These are phyloP conservation scores for Meloe dianella DNA, from an alignment of 2,888 invertebrate genomes.

Conservation along the genomic window DNA sequence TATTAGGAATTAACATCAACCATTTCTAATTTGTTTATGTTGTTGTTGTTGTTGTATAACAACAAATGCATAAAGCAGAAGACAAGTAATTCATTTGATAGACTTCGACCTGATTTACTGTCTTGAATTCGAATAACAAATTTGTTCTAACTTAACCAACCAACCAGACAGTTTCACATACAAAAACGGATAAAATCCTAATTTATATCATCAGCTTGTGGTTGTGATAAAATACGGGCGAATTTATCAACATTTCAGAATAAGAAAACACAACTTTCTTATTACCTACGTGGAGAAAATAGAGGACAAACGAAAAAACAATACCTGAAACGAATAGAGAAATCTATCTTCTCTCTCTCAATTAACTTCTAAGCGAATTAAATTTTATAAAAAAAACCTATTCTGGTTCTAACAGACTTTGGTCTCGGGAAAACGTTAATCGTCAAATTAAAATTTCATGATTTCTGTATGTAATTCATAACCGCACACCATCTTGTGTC, in stretches of 20 bases:
- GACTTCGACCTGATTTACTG: background rate
- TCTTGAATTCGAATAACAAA: background rate
- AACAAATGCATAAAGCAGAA: background rate
- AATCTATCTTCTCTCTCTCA: conserved; percentile 6
- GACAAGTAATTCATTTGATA: conserved; percentile 1
- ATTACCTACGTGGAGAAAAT: background rate
- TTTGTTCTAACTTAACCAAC: conserved; percentile 4
- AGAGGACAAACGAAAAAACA: background rate
- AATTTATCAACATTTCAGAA: conserved; percentile 4
- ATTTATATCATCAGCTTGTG: conserved; percentile 6
- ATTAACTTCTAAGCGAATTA: background rate
- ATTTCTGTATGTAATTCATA: background rate
- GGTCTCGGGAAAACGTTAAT: background rate
- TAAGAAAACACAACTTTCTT: background rate
- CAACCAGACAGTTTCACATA: background rate
- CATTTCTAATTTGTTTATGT: background rate
- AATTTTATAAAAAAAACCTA: background rate
- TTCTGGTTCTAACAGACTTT: background rate
- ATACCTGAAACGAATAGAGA: conserved; percentile 3
- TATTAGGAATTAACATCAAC: background rate
- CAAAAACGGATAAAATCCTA: conserved; percentile 5
- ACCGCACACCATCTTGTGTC: background rate
- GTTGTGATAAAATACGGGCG: background rate
- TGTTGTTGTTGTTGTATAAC: background rate
- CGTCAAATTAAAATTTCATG: conserved; percentile 3